Percentiles rank a stretch among this genome's conserved stretches.
Evolutionary conservation across 2,888 invertebrate genomes (phyloP).

Genomic region (Ormyrus labotus): DNA sequence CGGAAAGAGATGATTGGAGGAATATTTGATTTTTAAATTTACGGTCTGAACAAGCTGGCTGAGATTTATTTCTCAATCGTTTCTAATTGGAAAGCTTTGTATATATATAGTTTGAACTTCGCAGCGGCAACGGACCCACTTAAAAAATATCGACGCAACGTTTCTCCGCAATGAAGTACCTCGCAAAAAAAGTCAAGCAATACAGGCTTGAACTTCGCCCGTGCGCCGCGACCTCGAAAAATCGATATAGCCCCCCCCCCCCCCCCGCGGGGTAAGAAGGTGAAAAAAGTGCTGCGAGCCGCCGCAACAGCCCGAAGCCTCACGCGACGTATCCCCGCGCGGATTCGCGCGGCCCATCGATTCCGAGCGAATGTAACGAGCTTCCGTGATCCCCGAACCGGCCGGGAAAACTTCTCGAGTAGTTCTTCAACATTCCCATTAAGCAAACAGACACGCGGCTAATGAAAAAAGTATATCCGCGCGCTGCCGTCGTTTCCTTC

Average conservation of each 20-base stretch:
- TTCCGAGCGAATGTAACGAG: slow-evolving; percentile 1
- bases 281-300: slow-evolving; percentile 10
- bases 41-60: not conserved
- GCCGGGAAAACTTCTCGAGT: slow-evolving; percentile 50
- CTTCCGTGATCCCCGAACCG: slow-evolving; percentile 38
- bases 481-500: too few species aligned
- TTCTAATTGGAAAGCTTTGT: too few species aligned
- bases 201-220: slow-evolving; percentile 19
- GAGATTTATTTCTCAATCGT: too few species aligned
- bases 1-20: too few species aligned
- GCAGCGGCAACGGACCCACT: not conserved
- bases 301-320: slow-evolving; percentile 12
- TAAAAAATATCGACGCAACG: not conserved
- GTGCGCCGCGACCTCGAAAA: slow-evolving; percentile 31
- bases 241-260: not conserved
- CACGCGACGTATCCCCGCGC: slow-evolving; percentile 16
- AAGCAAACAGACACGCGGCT: slow-evolving; percentile 48
- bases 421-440: slow-evolving; percentile 51
- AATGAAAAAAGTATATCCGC: slow-evolving; percentile 49
- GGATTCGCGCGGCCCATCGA: slow-evolving; percentile 28
- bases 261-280: not conserved
- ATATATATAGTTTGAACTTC: not conserved
- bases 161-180: too few species aligned
- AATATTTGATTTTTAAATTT: not conserved
- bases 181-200: not conserved